Conservation (phyloP, 2,888 invertebrate genomes). For the Dryococelus australis region DNA sequence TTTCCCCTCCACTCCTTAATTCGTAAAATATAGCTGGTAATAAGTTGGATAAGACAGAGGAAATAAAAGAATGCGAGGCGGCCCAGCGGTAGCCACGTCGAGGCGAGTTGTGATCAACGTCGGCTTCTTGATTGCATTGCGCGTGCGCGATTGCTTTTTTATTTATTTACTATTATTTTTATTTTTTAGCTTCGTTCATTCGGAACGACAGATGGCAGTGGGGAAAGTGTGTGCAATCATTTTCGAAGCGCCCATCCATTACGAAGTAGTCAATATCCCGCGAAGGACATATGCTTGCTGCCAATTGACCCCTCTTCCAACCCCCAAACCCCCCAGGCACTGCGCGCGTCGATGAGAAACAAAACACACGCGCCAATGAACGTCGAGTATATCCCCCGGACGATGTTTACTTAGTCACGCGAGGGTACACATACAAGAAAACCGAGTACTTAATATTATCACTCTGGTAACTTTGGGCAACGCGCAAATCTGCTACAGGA, state of each 20-base stretch:
- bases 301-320: no score
- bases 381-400: no score
- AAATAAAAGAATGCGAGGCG: background rate
- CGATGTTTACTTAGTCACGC: no score
- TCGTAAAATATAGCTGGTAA: background rate
- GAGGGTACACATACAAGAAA: no score
- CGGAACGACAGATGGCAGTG: background rate
- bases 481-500: no score
- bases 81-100: background rate
- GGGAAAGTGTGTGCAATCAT: background rate
- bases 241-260: background rate
- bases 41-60: background rate
- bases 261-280: background rate
- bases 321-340: no score
- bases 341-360: no score
- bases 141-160: background rate
- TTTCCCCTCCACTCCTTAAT: background rate
- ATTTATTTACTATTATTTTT: no score
- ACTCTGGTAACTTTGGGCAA: no score
- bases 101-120: background rate
- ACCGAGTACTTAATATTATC: no score
- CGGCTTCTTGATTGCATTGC: background rate
- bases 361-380: no score
- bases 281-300: no score
- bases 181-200: background rate